Evolutionary conservation across 1,140 invertebrate genomes (phyloP).

Genomic region (Phocides pigmalion): DNA sequence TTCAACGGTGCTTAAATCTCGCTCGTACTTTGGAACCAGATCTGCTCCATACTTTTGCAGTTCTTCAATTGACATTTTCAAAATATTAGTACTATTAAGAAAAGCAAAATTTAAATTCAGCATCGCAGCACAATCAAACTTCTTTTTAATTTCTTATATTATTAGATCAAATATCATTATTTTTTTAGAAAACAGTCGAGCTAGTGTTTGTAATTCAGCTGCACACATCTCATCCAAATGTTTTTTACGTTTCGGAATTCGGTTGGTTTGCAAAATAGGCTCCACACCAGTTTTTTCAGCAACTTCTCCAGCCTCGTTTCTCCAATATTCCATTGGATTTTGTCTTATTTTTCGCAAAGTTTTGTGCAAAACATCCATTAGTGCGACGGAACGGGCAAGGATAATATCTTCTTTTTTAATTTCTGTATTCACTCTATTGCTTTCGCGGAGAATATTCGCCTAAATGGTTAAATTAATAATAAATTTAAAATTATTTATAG

Average conservation of each 20-base stretch:
- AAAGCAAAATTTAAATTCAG: slow-evolving; percentile 38
- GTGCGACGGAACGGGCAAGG: slow-evolving; percentile 38
- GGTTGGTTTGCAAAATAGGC: slow-evolving; percentile 36
- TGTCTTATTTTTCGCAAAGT: slow-evolving; percentile 41
- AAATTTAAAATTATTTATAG: slow-evolving; percentile 36
- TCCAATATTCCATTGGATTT: slow-evolving; percentile 40
- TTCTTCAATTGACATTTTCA: slow-evolving; percentile 36
- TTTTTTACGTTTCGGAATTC: slow-evolving; percentile 39
- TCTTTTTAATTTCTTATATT: slow-evolving; percentile 42
- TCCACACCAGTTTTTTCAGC: slow-evolving; percentile 36
- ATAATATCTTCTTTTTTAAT: slow-evolving; percentile 42
- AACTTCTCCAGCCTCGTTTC: slow-evolving; percentile 33
- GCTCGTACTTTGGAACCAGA: slow-evolving; percentile 34
- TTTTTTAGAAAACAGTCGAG: slow-evolving; percentile 39
- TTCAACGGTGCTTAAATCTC: slow-evolving; percentile 43
- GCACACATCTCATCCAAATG: slow-evolving; percentile 38
- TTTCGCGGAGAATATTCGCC: slow-evolving; percentile 41
- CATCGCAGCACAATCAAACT: slow-evolving; percentile 36
- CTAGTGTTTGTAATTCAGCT: slow-evolving; percentile 33
- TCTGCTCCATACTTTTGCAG: slow-evolving; percentile 34
- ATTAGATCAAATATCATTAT: slow-evolving; percentile 45
- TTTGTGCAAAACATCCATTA: slow-evolving; percentile 41
- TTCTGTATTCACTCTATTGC: slow-evolving; percentile 39
- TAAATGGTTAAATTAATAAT: slow-evolving; percentile 37
- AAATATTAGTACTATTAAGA: slow-evolving; percentile 37